Conservation (phyloP, 37 sponge, comb jelly and placozoan genomes). For the Petrosia ficiformis region DNA sequence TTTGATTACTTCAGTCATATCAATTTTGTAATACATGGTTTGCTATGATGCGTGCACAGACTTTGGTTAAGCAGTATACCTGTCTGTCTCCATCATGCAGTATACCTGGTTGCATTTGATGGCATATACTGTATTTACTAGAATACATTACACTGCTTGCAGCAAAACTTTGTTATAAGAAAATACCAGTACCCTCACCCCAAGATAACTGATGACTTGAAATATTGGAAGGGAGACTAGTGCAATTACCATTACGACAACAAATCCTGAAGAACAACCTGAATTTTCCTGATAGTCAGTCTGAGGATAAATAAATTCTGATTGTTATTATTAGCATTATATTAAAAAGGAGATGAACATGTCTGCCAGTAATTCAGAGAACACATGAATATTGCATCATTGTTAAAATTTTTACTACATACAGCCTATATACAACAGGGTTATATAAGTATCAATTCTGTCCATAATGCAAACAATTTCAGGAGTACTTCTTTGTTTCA, state of each 20-base stretch:
- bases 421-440: too few species aligned
- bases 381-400: too few species aligned
- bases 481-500: too few species aligned
- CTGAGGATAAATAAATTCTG: background rate
- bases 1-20: constrained; percentile 1
- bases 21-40: constrained; percentile 22
- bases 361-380: too few species aligned
- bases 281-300: background rate
- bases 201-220: too few species aligned
- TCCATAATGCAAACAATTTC: too few species aligned
- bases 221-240: too few species aligned
- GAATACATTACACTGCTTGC: constrained; percentile 48
- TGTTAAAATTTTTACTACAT: too few species aligned
- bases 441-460: too few species aligned
- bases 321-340: background rate
- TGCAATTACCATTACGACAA: too few species aligned
- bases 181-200: constrained; percentile 10
- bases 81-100: constrained; percentile 27
- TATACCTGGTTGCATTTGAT: constrained; percentile 18
- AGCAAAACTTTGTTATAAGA: constrained; percentile 2
- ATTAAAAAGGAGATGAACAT: too few species aligned
- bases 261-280: too few species aligned
- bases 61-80: constrained; percentile 32
- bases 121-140: constrained; percentile 40
- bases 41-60: constrained; percentile 38